A percentile compares a stretch with the other conserved stretches of the same genome.
Evolutionary conservation across 64 coral and sea anemone species (phyloP).

Genomic region (Anthopleura sola): DNA sequence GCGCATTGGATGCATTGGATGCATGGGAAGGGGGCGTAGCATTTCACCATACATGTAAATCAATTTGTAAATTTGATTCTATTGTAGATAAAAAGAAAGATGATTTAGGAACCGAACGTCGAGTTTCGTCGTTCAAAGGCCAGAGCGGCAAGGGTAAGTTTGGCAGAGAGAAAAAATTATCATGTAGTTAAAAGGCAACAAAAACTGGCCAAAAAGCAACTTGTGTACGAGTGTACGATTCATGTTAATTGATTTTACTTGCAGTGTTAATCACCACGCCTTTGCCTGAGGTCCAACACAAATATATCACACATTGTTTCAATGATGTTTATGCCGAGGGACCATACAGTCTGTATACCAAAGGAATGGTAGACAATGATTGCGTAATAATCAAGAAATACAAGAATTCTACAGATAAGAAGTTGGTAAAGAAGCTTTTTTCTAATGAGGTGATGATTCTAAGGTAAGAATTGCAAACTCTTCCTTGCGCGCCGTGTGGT

Average conservation of each 20-base stretch:
- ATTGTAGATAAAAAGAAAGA: not conserved
- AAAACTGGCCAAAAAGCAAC: not conserved
- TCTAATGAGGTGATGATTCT: constrained; percentile 53
- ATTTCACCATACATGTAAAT: not conserved
- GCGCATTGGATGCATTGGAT: not conserved
- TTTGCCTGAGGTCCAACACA: constrained; percentile 25
- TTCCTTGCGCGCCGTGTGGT: no score
- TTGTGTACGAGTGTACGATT: not conserved
- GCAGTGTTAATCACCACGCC: constrained; percentile 9
- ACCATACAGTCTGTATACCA: constrained; percentile 51
- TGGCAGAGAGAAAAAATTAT: not conserved
- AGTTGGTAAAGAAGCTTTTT: constrained; percentile 28
- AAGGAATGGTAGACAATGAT: constrained; percentile 32
- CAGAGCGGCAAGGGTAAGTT: not conserved
- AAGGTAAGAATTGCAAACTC: constrained; percentile 28
- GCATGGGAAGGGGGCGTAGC: not conserved
- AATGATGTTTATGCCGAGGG: constrained; percentile 45
- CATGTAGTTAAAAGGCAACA: not conserved
- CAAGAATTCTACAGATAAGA: constrained; percentile 10
- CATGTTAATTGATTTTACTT: not conserved
- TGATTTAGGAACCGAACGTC: not conserved
- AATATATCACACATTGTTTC: constrained; percentile 42
- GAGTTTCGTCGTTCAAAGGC: not conserved
- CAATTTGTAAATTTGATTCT: not conserved
- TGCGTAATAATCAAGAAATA: constrained; percentile 78